Base-by-base conservation (phyloP, 1,140 invertebrate genomes). In the Physella acuta region DNA sequence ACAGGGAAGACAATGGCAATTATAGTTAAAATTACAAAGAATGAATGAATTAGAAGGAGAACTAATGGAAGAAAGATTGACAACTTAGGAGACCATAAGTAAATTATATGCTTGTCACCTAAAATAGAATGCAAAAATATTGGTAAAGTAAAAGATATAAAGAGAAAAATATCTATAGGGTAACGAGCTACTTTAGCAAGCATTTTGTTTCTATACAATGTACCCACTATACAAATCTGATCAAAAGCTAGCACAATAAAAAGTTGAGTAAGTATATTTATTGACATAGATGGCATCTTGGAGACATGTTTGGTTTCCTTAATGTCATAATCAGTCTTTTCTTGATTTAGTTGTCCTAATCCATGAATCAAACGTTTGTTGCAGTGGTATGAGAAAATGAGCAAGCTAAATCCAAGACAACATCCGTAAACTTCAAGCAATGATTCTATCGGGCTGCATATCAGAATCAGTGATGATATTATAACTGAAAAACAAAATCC, bases 181-280 rank as follows among this genome's bases (percentile, higher is more conserved):
- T 59, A 59, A 3, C 56, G 2, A 1, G 56, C 4, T 49, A 2
- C 34, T 39, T 53, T 67, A 3, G 34, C 33, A 20, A 67, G 31
- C 24, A 5, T 44, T 1, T 60, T 59, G n/a, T 14, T 44, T 14
- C 24, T 26, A 5, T 60, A 11, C 17, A 39, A 33, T 3, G 28
- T 37, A 59, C 56, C 26, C 26, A 14, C 39, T n/a, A 60, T 49
- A 14, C 55, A 68, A 20, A 68, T 60, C n/a, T 37, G 55, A 39
- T 68, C 66, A 37, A 68, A 68, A 26, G 56, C 53, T n/a, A 68
- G 28, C n/a, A 60, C 55, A 59, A 68, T 59, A 20, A 58, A 49
- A 3, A 51, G 34, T 36, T 68, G 66, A 0, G 31, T 60, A 28
- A 68, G 14, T 11, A 60, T 49, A 49, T 31, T 60, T 17, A 68